phyloP scores from a whole-genome alignment of 2,113 vertebrate genomes.

The Brienomyrus longianalis region DNA sequence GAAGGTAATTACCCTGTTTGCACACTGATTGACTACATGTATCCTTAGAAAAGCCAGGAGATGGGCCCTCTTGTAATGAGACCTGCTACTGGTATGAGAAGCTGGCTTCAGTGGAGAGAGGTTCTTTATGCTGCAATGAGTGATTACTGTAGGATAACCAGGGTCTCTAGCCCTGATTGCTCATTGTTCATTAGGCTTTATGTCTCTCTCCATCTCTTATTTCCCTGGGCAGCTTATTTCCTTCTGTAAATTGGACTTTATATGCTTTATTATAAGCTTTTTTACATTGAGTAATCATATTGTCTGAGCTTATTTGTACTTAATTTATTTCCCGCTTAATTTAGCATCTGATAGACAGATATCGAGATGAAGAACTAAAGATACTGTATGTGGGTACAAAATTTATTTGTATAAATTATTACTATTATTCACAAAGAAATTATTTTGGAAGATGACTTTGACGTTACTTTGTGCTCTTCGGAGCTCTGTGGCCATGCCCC shows the following conservation, averaged over 20 bases:
- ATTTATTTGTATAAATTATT: neutral
- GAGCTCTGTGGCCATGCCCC: neutral
- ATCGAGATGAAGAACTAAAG: neutral
- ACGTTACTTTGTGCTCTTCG: neutral
- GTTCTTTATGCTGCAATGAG: neutral
- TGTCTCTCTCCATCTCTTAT: neutral
- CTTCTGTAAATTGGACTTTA: neutral
- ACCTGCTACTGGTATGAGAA: neutral
- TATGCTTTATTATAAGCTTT: neutral
- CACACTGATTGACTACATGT: neutral
- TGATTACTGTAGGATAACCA: neutral
- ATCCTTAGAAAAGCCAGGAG: neutral
- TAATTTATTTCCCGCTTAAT: neutral
- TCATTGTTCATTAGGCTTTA: neutral
- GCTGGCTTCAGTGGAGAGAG: neutral
- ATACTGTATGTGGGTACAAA: neutral
- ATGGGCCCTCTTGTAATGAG: neutral
- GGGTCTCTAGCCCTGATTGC: neutral
- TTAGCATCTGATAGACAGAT: neutral
- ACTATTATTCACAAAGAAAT: neutral
- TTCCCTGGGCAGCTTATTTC: neutral
- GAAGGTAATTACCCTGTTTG: slow-evolving; percentile 4
- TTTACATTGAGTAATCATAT: neutral
- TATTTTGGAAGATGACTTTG: neutral
- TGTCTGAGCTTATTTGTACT: neutral